Evolutionary conservation across 37 sponge, comb jelly and placozoan species (phyloP).

Genomic region (Aphrocallistes beatrix): DNA sequence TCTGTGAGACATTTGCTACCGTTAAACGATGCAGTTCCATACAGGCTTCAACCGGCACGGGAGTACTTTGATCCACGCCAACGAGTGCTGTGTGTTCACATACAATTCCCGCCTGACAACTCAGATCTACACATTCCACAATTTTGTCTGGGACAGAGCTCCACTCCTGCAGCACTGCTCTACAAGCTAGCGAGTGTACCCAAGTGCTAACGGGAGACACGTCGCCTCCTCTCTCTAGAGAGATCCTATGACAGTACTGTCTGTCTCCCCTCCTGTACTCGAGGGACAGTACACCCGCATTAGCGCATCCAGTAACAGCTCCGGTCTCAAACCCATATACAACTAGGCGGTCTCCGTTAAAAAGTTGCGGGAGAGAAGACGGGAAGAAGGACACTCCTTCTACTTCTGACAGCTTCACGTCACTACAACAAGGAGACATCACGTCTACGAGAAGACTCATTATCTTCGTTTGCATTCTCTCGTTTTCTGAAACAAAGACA

Average conservation of each 20-base stretch:
- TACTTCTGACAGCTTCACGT: neutral
- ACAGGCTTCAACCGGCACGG: too few species aligned
- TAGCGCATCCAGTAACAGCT: neutral
- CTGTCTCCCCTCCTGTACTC: neutral
- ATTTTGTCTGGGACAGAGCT: neutral
- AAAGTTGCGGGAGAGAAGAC: neutral
- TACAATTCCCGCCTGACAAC: neutral
- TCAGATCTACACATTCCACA: neutral
- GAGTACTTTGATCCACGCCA: too few species aligned
- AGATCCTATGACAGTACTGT: neutral
- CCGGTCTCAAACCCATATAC: neutral
- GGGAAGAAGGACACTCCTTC: neutral
- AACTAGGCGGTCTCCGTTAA: neutral
- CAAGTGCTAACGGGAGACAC: neutral
- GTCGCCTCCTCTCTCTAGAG: neutral
- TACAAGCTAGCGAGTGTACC: neutral
- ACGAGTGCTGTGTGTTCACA: neutral
- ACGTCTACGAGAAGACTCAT: neutral
- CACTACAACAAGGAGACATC: neutral
- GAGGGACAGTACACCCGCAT: neutral
- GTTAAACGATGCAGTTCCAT: too few species aligned
- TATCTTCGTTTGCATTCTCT: constrained; percentile 58
- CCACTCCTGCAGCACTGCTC: neutral
- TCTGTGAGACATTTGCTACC: too few species aligned
- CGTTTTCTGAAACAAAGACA: constrained; percentile 42